These are phyloP conservation scores for Progne subis DNA, from an alignment of 2,113 vertebrate genomes.

Conservation along the genomic window DNA sequence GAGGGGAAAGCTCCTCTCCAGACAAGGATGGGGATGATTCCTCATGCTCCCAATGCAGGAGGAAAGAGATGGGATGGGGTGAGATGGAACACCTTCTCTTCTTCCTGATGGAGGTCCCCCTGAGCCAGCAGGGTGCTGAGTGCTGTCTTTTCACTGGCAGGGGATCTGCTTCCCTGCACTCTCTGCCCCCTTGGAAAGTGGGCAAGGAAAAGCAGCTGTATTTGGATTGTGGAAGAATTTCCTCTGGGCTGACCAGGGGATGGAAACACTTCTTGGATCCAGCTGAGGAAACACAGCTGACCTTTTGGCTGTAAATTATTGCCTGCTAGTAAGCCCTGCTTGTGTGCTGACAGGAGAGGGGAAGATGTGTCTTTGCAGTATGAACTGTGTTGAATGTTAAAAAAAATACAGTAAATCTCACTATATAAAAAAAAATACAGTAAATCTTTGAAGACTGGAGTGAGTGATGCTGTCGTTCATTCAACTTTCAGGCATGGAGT, in stretches of 20 bases:
- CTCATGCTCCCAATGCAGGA: not conserved
- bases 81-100: not conserved
- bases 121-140: not conserved
- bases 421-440: not conserved
- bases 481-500: slow-evolving; percentile 6
- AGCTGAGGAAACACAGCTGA: not conserved
- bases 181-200: not conserved
- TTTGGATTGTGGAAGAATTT: not conserved
- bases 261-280: not conserved
- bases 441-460: not conserved
- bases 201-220: not conserved
- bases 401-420: not conserved
- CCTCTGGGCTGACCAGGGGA: not conserved
- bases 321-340: not conserved
- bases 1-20: not conserved
- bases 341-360: not conserved
- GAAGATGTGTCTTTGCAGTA: not conserved
- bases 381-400: not conserved
- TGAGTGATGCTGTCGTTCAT: slow-evolving; percentile 4
- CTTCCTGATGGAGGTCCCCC: not conserved
- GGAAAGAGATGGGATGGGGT: not conserved
- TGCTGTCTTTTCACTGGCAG: not conserved
- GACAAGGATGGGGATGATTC: not conserved
- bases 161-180: not conserved
- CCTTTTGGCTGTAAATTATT: slow-evolving; percentile 5